Percentiles rank a stretch among this genome's conserved stretches.
Conservation (phyloP, 1,140 invertebrate species). For the Drosophila subobscura region DNA sequence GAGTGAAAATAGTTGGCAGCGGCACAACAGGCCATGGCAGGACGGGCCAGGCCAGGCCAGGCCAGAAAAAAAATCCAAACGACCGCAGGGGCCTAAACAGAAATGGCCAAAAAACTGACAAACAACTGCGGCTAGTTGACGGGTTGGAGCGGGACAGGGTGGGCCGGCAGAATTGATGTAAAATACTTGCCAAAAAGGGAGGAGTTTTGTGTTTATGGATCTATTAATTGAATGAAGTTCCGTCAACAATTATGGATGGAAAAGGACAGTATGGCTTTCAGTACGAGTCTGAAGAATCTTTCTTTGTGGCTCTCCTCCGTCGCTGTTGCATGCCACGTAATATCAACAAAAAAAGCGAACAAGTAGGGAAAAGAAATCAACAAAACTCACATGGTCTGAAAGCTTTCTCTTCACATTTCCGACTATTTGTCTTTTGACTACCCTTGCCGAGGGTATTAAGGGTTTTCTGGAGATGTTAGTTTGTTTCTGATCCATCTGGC, state of each 20-base stretch:
- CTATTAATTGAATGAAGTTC: slow-evolving; percentile 39
- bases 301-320: background rate
- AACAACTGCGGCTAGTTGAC: slow-evolving; percentile 49
- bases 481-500: no score
- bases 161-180: slow-evolving; percentile 8
- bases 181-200: background rate
- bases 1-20: slow-evolving; percentile 74
- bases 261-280: slow-evolving; percentile 9
- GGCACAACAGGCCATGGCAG: slow-evolving; percentile 16
- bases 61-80: slow-evolving; percentile 50
- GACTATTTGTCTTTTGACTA: slow-evolving; percentile 27
- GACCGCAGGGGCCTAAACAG: slow-evolving; percentile 60
- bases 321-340: slow-evolving; percentile 31
- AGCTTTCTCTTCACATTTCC: background rate
- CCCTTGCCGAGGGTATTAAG: slow-evolving; percentile 27
- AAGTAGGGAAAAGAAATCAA: slow-evolving; percentile 46
- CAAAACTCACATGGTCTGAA: slow-evolving; percentile 4
- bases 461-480: no score
- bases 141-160: background rate
- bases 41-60: slow-evolving; percentile 8
- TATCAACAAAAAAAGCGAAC: slow-evolving; percentile 45
- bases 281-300: background rate
- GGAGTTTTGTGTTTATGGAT: slow-evolving; percentile 18
- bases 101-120: slow-evolving; percentile 49
- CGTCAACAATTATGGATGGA: background rate